Base-by-base conservation (phyloP, 1,140 invertebrate genomes). In the Piezodorus guildinii region DNA sequence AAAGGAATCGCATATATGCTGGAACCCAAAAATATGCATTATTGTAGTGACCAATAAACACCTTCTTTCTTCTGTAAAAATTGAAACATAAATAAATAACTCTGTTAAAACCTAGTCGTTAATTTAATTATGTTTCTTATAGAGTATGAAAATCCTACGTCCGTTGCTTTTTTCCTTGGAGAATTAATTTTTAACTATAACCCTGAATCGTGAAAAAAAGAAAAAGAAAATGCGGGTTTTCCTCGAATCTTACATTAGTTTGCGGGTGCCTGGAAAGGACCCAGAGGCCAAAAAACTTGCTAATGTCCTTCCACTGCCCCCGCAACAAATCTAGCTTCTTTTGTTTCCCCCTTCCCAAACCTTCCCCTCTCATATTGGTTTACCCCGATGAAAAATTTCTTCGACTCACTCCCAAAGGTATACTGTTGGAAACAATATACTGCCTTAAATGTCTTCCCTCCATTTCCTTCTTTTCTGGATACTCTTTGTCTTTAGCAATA, bases 221-320 rank as follows among this genome's bases (percentile, higher is more conserved):
- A 19, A 52, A 21, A 15, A 23, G 3, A 25, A 25, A 25, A 23
- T 5, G 19, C 3, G 23, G 23, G 23, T 14, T 23, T 25, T 15
- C 23, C 23, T 56, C 2, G 52, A 25, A 56, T 56, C 52, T 56
- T 56, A 56, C 52, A 56, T 56, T 56, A 56, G 19, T 56, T 56
- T 25, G 14, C 52, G 23, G 52, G 23, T 10, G 34, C 4, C 52
- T 49, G 15, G 52, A 23, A 39, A 39, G 34, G 34, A 56, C 52
- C 17, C 52, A 4, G 46, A 49, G 46, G 52, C 52, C 52, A 56
- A 56, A 56, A 56, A 56, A 56, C 21, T 25, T 56, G 3, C 23
- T 25, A 56, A 49, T 49, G 34, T 39, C 34, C 34, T 39, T 39
- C 34, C 34, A 39, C 6, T 10, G 52, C 15, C 52, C 23, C 23